Base-by-base conservation (phyloP, 2,888 invertebrate species). In the Gibbula magus region DNA sequence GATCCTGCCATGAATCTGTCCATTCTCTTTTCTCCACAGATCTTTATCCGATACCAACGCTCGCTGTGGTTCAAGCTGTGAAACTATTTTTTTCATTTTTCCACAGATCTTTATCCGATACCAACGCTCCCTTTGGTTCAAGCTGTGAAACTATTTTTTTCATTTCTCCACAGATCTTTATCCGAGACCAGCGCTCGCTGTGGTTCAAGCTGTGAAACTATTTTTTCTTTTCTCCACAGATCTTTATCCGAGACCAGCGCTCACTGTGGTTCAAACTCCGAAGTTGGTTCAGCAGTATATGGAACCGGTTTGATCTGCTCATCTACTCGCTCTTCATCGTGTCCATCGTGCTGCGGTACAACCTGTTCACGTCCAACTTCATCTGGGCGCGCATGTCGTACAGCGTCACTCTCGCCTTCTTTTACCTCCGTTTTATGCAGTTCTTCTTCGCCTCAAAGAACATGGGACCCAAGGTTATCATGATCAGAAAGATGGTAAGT, bases 381-480 rank as follows among this genome's bases (percentile, higher is more conserved):
- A 80, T 88, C 4, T 90, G 89, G 86, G 90, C 90, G 0, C 85
- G 92, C n/a, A 87, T 90, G 73, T 79, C 86, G 67, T 92, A 93
- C 87, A 89, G 90, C 70, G 79, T 92, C 35, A 90, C 91, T 0
- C 84, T 93, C 35, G 84, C 88, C 74, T 87, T 93, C 88, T 91
- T 87, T 87, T 92, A 88, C 84, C 83, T 93, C 75, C 83, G 93
- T 18, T 89, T 91, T 78, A 90, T 92, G 89, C 91, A 92, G 85
- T 83, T 84, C 56, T 92, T 92, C 87, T 92, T 89, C 82, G 91
- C 90, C 5, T 87, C 88, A 79, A 90, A 90, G 81, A 90, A 91
- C 75, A 90, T 93, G 70, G 93, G 93, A 75, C 93, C 93, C 1
- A 93, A 93, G 84, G 92, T 93, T 79, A 91, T 93, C 85, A 93